Conservation (phyloP, 2,797 vertebrate genomes). For the Cyprinodon diabolis region DNA sequence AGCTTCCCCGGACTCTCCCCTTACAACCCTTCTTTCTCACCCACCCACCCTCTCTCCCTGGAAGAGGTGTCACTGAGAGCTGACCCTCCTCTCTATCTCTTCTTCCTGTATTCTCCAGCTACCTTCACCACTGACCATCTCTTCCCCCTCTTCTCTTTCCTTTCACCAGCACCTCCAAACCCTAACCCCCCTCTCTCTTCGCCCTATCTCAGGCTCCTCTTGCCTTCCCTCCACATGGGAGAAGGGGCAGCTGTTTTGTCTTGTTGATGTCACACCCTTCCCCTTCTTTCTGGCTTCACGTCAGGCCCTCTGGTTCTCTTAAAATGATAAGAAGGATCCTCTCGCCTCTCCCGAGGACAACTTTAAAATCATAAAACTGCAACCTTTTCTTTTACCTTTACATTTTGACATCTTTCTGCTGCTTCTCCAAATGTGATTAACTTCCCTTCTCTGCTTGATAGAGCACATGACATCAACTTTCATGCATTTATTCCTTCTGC, state of each 20-base stretch:
- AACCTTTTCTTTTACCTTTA: background rate
- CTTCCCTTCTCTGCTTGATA: constrained; percentile 19
- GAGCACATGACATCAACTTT: constrained; percentile 35
- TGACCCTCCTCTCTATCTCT: constrained; percentile 40
- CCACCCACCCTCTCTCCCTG: constrained; percentile 16
- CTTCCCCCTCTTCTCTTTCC: constrained; percentile 37
- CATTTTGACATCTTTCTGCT: background rate
- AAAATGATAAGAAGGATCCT: constrained; percentile 64
- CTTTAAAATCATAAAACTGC: background rate
- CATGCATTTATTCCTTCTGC: constrained; percentile 22
- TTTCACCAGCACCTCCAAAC: constrained; percentile 60
- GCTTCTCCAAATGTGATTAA: constrained; percentile 8
- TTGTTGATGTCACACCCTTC: constrained; percentile 78
- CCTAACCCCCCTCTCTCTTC: constrained; percentile 36
- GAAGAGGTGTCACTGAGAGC: constrained; percentile 51
- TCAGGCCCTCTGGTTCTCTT: constrained; percentile 56
- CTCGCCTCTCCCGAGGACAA: constrained; percentile 23
- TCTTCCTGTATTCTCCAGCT: constrained; percentile 37
- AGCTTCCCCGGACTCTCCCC: constrained; percentile 37
- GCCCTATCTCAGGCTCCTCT: constrained; percentile 53
- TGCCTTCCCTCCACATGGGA: constrained; percentile 63
- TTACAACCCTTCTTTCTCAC: constrained; percentile 50
- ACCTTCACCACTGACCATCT: constrained; percentile 51
- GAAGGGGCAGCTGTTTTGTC: constrained; percentile 83
- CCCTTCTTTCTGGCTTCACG: constrained; percentile 72